phyloP scores from a whole-genome alignment of 2,113 vertebrate genomes.

The Reinhardtius hippoglossoides region DNA sequence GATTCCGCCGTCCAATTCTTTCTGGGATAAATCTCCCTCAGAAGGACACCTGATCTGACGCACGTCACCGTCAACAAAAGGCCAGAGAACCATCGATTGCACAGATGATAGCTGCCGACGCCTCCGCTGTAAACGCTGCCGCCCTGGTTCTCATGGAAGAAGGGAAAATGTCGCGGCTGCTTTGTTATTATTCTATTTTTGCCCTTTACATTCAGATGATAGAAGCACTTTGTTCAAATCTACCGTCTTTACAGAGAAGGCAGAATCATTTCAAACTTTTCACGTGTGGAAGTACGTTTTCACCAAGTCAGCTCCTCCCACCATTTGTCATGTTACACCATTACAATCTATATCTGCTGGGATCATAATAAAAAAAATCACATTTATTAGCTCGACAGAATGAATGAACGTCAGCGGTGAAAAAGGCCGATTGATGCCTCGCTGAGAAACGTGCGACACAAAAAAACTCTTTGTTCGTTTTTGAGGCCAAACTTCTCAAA shows the following conservation, averaged over 20 bases:
- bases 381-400: too few relatives aligned
- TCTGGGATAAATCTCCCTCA: conserved; percentile 67
- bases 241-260: too few relatives aligned
- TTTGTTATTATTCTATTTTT: not conserved
- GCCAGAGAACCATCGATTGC: conserved; percentile 51
- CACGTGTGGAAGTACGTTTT: too few relatives aligned
- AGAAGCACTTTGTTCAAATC: not conserved
- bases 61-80: conserved; percentile 62
- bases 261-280: too few relatives aligned
- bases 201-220: not conserved
- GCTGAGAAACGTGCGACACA: not conserved
- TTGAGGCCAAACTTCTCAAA: not conserved
- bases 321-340: too few relatives aligned
- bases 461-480: not conserved
- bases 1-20: conserved; percentile 59
- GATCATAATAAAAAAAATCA: too few relatives aligned
- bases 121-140: not conserved
- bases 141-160: not conserved
- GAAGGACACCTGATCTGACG: conserved; percentile 61
- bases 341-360: too few relatives aligned
- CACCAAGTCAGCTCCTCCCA: too few relatives aligned
- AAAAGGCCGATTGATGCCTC: too few relatives aligned
- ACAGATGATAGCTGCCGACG: conserved; percentile 16
- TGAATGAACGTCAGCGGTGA: too few relatives aligned
- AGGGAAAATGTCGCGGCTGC: not conserved